Conservation (phyloP, 1,140 invertebrate species). For the Platorchestia sp. region DNA sequence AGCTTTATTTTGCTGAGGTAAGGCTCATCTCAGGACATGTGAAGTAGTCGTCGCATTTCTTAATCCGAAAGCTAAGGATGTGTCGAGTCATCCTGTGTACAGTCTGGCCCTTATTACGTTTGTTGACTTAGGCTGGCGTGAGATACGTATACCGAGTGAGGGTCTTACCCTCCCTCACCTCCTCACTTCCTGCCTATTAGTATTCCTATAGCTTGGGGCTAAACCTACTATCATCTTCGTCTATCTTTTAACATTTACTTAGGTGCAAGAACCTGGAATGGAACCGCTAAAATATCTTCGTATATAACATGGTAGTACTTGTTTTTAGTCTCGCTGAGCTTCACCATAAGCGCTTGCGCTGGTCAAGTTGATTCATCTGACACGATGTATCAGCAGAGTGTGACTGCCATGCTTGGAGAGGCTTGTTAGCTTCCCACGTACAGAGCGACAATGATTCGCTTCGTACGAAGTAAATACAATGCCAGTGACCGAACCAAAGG, state of each 20-base stretch:
- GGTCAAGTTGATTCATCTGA: neutral
- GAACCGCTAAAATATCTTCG: neutral
- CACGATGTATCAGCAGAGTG: neutral
- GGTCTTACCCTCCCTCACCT: neutral
- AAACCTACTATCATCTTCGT: neutral
- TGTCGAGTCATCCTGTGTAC: slow-evolving; percentile 44
- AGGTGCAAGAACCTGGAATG: neutral
- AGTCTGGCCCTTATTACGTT: slow-evolving; percentile 11
- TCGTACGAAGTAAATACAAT: neutral
- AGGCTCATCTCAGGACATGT: neutral
- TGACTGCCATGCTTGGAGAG: neutral
- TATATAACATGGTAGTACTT: neutral
- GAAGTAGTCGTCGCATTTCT: neutral
- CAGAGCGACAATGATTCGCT: neutral
- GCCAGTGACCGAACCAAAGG: neutral
- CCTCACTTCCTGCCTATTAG: neutral
- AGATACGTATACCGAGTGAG: neutral
- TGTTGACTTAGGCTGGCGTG: slow-evolving; percentile 24
- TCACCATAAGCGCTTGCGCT: neutral
- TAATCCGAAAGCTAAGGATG: neutral
- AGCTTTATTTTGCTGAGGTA: neutral
- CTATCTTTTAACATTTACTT: neutral
- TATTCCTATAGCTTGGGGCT: neutral
- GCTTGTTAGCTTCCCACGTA: neutral
- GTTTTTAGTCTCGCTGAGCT: neutral